Evolutionary conservation across 2,113 vertebrate species (phyloP).

Genomic region (Triplophysa rosa): DNA sequence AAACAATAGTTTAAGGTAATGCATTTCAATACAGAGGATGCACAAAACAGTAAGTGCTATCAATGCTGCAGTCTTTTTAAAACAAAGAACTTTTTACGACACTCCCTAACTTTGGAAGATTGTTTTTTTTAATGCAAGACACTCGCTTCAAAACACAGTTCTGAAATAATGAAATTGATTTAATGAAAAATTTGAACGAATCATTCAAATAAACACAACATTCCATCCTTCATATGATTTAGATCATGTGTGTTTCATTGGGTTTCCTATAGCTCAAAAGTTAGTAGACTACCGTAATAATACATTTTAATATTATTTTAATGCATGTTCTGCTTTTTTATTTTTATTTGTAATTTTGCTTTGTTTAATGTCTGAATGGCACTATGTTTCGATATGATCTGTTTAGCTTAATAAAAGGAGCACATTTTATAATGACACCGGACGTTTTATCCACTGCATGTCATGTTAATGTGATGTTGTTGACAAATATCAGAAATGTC

Average conservation of each 20-base stretch:
- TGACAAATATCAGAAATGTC: too few relatives aligned
- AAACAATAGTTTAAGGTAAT: conserved; percentile 21
- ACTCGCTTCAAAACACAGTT: conserved; percentile 5
- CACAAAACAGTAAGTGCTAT: conserved; percentile 36
- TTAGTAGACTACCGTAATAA: too few relatives aligned
- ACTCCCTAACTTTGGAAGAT: conserved; percentile 35
- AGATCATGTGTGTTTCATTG: conserved; percentile 9
- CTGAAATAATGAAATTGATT: neutral
- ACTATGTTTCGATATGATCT: too few relatives aligned
- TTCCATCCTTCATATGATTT: conserved; percentile 23
- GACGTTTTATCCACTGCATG: too few relatives aligned
- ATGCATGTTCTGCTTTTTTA: too few relatives aligned
- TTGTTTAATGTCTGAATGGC: too few relatives aligned
- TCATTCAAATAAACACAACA: neutral
- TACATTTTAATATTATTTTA: too few relatives aligned
- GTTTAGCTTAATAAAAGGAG: too few relatives aligned
- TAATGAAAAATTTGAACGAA: too few relatives aligned
- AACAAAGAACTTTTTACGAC: conserved; percentile 47
- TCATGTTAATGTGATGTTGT: too few relatives aligned
- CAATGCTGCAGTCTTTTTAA: conserved; percentile 44
- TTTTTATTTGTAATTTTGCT: too few relatives aligned
- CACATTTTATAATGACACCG: too few relatives aligned
- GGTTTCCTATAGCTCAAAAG: neutral
- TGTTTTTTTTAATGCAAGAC: conserved; percentile 34
- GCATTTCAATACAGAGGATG: conserved; percentile 39